These are phyloP conservation scores for Callionymus lyra DNA, from an alignment of 2,113 vertebrate species.

Conservation along the genomic window DNA sequence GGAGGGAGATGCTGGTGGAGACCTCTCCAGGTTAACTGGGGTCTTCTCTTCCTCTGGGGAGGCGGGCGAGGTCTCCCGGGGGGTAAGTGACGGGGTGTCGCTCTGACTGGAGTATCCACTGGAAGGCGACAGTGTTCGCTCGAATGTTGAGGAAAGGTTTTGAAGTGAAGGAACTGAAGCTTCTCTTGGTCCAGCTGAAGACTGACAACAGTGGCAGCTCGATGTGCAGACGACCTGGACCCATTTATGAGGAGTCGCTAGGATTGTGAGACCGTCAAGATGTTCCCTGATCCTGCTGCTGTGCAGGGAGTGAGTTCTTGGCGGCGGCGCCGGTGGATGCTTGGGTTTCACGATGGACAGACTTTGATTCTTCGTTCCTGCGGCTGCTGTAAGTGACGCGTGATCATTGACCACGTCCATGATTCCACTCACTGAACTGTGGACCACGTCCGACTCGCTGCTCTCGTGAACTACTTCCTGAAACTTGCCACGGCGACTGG, in stretches of 20 bases:
- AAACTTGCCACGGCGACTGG: conserved; percentile 66
- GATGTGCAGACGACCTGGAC: too few species aligned
- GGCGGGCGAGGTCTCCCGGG: conserved; percentile 68
- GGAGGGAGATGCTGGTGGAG: conserved; percentile 70
- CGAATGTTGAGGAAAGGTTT: conserved; percentile 64
- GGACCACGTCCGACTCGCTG: conserved; percentile 11
- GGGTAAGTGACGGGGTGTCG: conserved; percentile 81
- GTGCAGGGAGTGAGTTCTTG: conserved; percentile 83
- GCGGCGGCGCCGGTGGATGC: conserved; percentile 74
- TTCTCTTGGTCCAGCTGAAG: conserved; percentile 23
- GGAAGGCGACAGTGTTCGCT: conserved; percentile 89
- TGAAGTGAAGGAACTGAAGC: conserved; percentile 46
- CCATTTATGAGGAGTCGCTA: too few species aligned
- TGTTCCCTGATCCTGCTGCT: conserved; percentile 63
- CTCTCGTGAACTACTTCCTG: conserved; percentile 14
- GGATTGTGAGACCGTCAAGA: conserved; percentile 13
- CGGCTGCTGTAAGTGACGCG: too few species aligned
- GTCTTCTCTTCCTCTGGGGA: conserved; percentile 73
- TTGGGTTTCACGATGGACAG: conserved; percentile 86
- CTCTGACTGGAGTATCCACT: conserved; percentile 98
- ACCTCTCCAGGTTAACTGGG: conserved; percentile 75
- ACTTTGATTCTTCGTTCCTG: too few species aligned
- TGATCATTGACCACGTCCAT: too few species aligned
- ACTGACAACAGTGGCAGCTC: conserved; percentile 34
- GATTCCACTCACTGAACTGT: conserved; percentile 39